A percentile compares a stretch with the other conserved stretches of the same genome.
Evolutionary conservation across 2,888 invertebrate genomes (phyloP).

Genomic region (Campopleginae sp.): DNA sequence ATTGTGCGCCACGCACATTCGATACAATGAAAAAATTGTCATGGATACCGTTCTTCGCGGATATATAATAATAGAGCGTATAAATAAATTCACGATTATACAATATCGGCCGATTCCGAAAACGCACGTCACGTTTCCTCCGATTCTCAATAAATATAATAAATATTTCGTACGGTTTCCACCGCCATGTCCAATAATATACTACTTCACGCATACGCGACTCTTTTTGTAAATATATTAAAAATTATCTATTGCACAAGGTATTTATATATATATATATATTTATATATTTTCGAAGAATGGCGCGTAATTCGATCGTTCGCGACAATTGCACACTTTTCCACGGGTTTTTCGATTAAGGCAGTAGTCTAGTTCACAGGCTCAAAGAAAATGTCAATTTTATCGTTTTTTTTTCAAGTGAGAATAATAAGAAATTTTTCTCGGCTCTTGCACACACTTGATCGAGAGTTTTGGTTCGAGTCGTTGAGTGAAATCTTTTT

Average conservation of each 20-base stretch:
- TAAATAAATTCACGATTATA: conserved; percentile 5
- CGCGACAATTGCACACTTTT: not conserved
- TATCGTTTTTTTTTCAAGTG: too few relatives aligned
- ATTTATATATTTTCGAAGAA: not conserved
- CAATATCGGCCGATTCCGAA: conserved; percentile 1
- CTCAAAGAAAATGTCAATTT: too few relatives aligned
- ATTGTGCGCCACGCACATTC: not conserved
- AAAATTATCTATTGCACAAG: conserved; percentile 10
- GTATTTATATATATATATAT: not conserved
- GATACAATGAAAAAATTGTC: conserved; percentile 9
- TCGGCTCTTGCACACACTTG: too few relatives aligned
- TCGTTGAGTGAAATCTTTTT: too few relatives aligned
- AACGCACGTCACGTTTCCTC: not conserved
- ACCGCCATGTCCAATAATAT: not conserved
- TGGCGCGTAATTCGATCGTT: not conserved
- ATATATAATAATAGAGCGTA: not conserved
- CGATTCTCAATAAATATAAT: conserved; percentile 4
- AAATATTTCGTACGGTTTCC: conserved; percentile 1
- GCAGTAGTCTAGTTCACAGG: too few relatives aligned
- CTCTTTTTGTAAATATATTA: conserved; percentile 8
- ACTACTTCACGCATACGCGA: conserved; percentile 1
- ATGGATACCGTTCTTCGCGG: not conserved
- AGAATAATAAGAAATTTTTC: too few relatives aligned
- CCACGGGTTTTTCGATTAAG: not conserved
- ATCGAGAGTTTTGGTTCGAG: too few relatives aligned